Evolutionary conservation across 1,140 invertebrate species (phyloP).

Genomic region (Centruroides sculpturatus): DNA sequence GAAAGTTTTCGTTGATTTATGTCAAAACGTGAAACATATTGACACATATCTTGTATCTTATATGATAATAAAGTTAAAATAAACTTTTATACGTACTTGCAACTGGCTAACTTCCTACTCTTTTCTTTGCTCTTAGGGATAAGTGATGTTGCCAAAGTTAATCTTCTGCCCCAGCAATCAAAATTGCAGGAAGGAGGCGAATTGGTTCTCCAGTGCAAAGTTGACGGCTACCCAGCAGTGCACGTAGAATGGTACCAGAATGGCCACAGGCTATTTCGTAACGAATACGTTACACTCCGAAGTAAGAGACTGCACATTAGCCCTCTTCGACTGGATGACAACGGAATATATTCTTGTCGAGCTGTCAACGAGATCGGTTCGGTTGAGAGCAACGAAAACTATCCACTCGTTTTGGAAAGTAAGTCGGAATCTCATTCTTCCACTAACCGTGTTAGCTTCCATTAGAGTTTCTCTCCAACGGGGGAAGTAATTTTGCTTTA

Average conservation of each 20-base stretch:
- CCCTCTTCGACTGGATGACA: slow-evolving; percentile 43
- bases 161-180: slow-evolving; percentile 42
- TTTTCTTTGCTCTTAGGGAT: slow-evolving; percentile 41
- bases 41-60: no score
- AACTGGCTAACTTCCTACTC: no score
- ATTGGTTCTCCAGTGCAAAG: slow-evolving; percentile 51
- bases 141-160: slow-evolving; percentile 42
- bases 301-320: slow-evolving; percentile 45
- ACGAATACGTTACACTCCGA: slow-evolving; percentile 41
- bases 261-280: slow-evolving; percentile 40
- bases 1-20: no score
- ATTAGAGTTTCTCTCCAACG: no score
- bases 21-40: no score
- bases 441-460: no score
- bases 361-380: slow-evolving; percentile 47
- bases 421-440: slow-evolving; percentile 18
- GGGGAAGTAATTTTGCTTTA: no score
- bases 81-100: no score
- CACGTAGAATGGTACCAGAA: slow-evolving; percentile 60
- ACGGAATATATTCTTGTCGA: slow-evolving; percentile 51
- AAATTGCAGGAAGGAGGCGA: slow-evolving; percentile 40
- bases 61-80: no score
- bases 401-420: slow-evolving; percentile 40
- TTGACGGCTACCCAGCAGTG: slow-evolving; percentile 53
- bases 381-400: slow-evolving; percentile 38